Evolutionary conservation across 2,888 invertebrate species (phyloP).

Genomic region (Patella pellucida): DNA sequence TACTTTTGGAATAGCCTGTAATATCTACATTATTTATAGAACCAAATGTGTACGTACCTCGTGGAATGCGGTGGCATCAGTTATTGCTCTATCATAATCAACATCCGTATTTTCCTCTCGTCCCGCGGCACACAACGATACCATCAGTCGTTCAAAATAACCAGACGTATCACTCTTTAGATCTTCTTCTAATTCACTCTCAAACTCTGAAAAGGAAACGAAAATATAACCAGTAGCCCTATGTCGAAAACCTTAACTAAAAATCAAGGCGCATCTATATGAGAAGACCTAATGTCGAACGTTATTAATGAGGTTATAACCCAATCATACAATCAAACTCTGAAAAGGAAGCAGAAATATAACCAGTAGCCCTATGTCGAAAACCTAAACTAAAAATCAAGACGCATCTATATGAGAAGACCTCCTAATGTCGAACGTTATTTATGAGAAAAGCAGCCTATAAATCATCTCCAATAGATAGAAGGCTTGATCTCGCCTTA

Average conservation of each 20-base stretch:
- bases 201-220: slow-evolving; percentile 47
- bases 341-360: slow-evolving; percentile 30
- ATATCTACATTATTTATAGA: not conserved
- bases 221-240: not conserved
- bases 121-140: slow-evolving; percentile 47
- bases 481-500: no score
- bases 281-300: no score
- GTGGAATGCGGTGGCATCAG: slow-evolving; percentile 57
- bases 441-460: no score
- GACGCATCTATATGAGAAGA: no score
- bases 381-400: not conserved
- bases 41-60: slow-evolving; percentile 42
- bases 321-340: slow-evolving; percentile 52
- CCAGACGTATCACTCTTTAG: slow-evolving; percentile 55
- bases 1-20: no score
- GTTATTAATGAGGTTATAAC: no score
- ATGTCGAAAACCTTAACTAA: not conserved
- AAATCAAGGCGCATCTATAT: no score
- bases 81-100: slow-evolving; percentile 46
- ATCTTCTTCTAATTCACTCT: slow-evolving; percentile 53
- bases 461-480: no score
- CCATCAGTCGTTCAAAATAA: slow-evolving; percentile 54
- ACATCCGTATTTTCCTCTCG: slow-evolving; percentile 45
- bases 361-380: not conserved
- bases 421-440: no score